Base-by-base conservation (phyloP, 2,888 invertebrate species). In the Penaeus monodon region DNA sequence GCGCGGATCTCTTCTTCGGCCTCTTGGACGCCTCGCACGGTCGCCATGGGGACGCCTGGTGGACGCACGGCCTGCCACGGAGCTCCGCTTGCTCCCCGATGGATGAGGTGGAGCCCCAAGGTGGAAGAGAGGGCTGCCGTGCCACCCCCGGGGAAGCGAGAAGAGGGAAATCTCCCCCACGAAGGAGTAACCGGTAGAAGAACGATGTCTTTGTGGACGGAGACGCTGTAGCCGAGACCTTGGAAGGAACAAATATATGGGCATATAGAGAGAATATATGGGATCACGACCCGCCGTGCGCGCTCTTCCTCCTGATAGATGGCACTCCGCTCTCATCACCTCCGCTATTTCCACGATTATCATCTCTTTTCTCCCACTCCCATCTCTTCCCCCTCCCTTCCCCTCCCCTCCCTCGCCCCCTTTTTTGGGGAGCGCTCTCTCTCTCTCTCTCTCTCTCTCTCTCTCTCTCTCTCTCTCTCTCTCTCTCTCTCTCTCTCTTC, bases 261-360 rank as follows among this genome's bases (percentile, higher is more conserved):
- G 78, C 68, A 78, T 84, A 84, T 84, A 78, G 78, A 78, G 84
- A 84, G 84, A 78, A 84, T 84, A 78, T 84, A 84, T 84, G 84
- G 84, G 84, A 78, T 84, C 84, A 84, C 78, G 78, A 44, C 57
- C 57, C 44, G 44, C 77, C 65, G 78, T 84, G 84, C 70, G 84
- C 38, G 38, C 38, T 38, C 38, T 8, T 38, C 38, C 38, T 38
- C 38, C 38, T 38, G 38, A 44, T 7, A 49, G 27, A 73, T 20
- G 27, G 27, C 29, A 73, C 77, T 77, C 77, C 74, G 27, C 70
- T 74, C 74, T 44, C 63, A 57, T 38, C 74, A 22, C 74, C 64
- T 20, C 22, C 63, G 38, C 57, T 57, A 17, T 57, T 49, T 38
- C 64, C 33, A 70, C 22, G 63, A n/a, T 74, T 38, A 57, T 27